These are phyloP conservation scores for Fratercula arctica DNA, from an alignment of 2,797 vertebrate genomes.

Conservation along the genomic window DNA sequence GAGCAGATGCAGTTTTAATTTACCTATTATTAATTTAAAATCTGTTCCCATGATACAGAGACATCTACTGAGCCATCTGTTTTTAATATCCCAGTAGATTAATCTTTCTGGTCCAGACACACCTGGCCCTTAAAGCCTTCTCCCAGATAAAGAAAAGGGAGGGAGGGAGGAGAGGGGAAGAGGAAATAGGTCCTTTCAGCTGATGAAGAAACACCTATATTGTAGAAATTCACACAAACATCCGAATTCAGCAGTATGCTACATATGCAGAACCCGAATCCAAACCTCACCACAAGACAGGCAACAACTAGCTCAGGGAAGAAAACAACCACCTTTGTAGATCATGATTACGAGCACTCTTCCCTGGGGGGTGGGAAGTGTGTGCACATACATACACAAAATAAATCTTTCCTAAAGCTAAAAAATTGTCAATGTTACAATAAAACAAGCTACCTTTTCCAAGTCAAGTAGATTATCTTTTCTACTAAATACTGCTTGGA, in stretches of 20 bases:
- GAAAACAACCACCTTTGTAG: not conserved
- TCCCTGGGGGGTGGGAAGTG: rapidly evolving
- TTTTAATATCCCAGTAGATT: not conserved
- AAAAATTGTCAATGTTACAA: not conserved
- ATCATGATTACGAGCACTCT: not conserved
- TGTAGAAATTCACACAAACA: not conserved
- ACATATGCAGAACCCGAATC: not conserved
- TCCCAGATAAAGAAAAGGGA: not conserved
- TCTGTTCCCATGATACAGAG: not conserved
- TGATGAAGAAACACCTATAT: not conserved
- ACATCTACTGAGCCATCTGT: not conserved
- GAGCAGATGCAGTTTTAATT: not conserved
- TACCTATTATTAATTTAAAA: not conserved
- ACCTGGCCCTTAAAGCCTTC: not conserved
- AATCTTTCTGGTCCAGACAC: not conserved
- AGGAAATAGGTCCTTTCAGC: not conserved
- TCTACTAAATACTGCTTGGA: not conserved
- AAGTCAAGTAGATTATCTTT: not conserved
- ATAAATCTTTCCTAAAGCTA: not conserved
- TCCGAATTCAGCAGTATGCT: not conserved
- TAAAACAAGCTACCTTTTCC: not conserved
- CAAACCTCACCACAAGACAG: not conserved
- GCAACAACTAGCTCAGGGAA: not conserved
- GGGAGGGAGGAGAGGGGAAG: not conserved
- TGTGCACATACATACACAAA: rapidly evolving